Conservation (phyloP, 2,888 invertebrate species). For the Odiellus spinosus region DNA sequence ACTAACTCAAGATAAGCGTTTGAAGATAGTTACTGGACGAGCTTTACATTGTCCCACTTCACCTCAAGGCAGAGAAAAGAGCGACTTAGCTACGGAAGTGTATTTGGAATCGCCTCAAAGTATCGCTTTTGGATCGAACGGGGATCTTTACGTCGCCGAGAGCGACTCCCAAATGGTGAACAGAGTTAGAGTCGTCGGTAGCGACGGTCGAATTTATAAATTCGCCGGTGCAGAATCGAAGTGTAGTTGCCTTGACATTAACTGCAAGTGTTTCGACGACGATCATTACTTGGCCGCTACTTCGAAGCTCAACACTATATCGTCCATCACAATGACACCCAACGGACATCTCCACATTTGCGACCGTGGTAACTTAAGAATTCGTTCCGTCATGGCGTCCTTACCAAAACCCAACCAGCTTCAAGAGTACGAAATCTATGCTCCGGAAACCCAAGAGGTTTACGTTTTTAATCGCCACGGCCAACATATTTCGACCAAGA, state of each 20-base stretch:
- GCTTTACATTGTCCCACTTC: conserved; percentile 67
- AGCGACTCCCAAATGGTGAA: conserved; percentile 56
- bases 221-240: conserved; percentile 32
- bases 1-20: conserved; percentile 63
- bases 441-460: conserved; percentile 80
- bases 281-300: conserved; percentile 30
- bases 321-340: conserved; percentile 75
- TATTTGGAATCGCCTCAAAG: conserved; percentile 66
- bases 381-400: conserved; percentile 41
- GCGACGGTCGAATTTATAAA: conserved; percentile 30
- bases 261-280: conserved; percentile 30
- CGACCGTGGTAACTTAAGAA: conserved; percentile 52
- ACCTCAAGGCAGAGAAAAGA: conserved; percentile 9
- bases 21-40: conserved; percentile 81
- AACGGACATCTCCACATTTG: conserved; percentile 91
- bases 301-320: conserved; percentile 29
- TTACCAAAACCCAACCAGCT: conserved; percentile 45
- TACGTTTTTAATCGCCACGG: conserved; percentile 84
- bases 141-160: conserved; percentile 82
- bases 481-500: conserved; percentile 86
- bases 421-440: conserved; percentile 81
- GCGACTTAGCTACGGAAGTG: conserved; percentile 27
- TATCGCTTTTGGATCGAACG: conserved; percentile 76
- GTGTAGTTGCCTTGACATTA: conserved; percentile 31
- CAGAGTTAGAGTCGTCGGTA: conserved; percentile 27